Base-by-base conservation (phyloP, 2,888 invertebrate genomes). In the Nemoura dubitans region DNA sequence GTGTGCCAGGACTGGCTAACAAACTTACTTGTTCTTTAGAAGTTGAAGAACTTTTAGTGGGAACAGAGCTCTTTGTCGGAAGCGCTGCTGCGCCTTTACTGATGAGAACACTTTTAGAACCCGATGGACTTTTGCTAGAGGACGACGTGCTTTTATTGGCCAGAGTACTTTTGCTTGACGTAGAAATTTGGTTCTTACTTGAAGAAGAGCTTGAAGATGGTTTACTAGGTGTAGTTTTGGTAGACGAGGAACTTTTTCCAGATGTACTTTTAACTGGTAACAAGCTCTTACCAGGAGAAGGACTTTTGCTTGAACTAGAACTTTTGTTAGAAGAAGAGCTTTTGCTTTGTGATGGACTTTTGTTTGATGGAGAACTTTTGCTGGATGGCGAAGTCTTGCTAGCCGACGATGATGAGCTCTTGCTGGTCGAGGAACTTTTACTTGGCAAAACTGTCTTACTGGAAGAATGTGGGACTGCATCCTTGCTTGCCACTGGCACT, bases 351-450 rank as follows among this genome's bases (percentile, higher is more conserved):
- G 76, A 84, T 76, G 84, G 30, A 21, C 28, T 84, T 84, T 84
- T 84, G 43, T 28, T 84, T 27, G 76, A 76, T 28, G 81, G 29
- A 21, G 84, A 84, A 76, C 76, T 76, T 84, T 84, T 84, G 28
- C 28, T 84, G 3, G 76, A 28, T 21, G 84, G 30, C 25, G 59
- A 84, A 28, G 21, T 76, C 27, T 84, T 84, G 29, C 27, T 84
- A 28, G 76, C 10, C 28, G 84, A 84, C 21, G 81, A 81, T 21
- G 81, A 81, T 10, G 81, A 81, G n/a, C 5, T 30, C 30, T 81
- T 81, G 6, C 7, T 16, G n/a, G 30, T 27, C 7, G 81, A 30
- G 14, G 81, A 81, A 81, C 14, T 28, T 78, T 78, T 78, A 26
- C 27, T 78, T 78, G 78, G 14, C 25, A 78, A 28, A 26, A 14